phyloP scores from a whole-genome alignment of 2,797 vertebrate species.

The Rhabdomys pumilio region DNA sequence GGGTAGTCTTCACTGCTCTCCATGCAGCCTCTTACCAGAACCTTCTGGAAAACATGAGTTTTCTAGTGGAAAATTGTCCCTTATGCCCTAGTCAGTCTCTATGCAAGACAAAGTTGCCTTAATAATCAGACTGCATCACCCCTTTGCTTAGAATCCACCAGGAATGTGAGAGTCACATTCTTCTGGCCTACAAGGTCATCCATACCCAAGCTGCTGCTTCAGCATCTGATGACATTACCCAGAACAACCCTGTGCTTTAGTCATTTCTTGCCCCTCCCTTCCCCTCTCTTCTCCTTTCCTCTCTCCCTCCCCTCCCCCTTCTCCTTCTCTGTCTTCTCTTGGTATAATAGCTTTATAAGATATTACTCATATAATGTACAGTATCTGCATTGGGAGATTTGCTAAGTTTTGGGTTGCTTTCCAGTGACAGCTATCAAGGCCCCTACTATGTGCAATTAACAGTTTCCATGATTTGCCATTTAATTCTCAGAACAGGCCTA shows the following conservation, averaged over 20 bases:
- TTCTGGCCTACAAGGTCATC: background rate
- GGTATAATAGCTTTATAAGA: background rate
- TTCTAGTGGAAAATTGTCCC: background rate
- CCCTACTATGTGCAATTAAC: background rate
- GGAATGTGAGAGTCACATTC: background rate
- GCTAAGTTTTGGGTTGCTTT: slow-evolving; percentile 48
- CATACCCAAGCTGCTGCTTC: background rate
- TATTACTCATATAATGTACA: too few relatives aligned
- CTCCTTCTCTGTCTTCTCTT: background rate
- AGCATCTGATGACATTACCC: background rate
- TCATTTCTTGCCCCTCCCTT: rapidly evolving
- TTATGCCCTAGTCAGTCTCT: background rate
- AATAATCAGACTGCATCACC: background rate
- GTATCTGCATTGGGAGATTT: background rate
- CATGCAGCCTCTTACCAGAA: background rate
- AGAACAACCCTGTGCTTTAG: background rate
- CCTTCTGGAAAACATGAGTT: background rate
- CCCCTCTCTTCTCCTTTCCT: too few relatives aligned
- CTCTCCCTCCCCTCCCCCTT: too few relatives aligned
- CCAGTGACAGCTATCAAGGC: background rate
- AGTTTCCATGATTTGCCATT: background rate
- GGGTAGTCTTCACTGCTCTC: too few relatives aligned
- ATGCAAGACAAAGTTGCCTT: background rate
- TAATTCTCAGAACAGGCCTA: slow-evolving; percentile 20
- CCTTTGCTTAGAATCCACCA: background rate